Base-by-base conservation (phyloP, 2,797 vertebrate species). In the Hozukius guyotensis region DNA sequence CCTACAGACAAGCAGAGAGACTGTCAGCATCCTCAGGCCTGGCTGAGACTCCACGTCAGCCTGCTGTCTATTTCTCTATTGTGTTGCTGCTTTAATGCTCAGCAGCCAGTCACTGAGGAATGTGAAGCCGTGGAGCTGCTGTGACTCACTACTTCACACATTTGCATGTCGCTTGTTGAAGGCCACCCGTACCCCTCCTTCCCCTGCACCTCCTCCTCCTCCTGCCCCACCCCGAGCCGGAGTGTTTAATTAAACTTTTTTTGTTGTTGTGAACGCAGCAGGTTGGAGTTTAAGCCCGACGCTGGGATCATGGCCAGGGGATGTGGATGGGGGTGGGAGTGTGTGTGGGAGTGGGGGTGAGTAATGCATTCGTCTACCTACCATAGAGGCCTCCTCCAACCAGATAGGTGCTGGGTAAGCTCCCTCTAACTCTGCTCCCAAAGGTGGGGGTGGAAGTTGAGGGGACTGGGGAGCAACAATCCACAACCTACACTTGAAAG, bases 181-280 rank as follows among this genome's bases (percentile, higher is more conserved):
- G 42, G 42, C 24, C 34, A 0, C 56, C 25, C 13, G 1, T 12
- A 42, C 14, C 55, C 32, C 57, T 31, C 25, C 1, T 22, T 11
- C 25, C 14, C 22, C 13, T 4, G 24, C 22, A n/a, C n/a, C n/a
- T 31, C 31, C 20, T 27, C 20, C 59, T 55, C 52, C 29, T 42
- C 11, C 42, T 46, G 42, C 49, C 49, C 49, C 49, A 52, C 20
- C 20, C 49, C 20, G 2, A 8, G 4, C 16, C 25, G 12, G 18
- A 67, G 70, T 83, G 87, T 87, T 93, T 92, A 89, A 92, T 93
- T 89, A 92, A 94, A 89, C 75, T 87, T 91, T 85, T 25, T 86
- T 68, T 85, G 88, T 83, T 83, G 83, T 85, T 77, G 72, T 55
- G 75, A 78, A 77, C 16, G 75, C 86, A 81, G 91, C 89, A 91